A percentile compares a stretch with the other conserved stretches of the same genome.
Conservation (phyloP, 2,888 invertebrate species). For the Lepidocyrtoides sp. region DNA sequence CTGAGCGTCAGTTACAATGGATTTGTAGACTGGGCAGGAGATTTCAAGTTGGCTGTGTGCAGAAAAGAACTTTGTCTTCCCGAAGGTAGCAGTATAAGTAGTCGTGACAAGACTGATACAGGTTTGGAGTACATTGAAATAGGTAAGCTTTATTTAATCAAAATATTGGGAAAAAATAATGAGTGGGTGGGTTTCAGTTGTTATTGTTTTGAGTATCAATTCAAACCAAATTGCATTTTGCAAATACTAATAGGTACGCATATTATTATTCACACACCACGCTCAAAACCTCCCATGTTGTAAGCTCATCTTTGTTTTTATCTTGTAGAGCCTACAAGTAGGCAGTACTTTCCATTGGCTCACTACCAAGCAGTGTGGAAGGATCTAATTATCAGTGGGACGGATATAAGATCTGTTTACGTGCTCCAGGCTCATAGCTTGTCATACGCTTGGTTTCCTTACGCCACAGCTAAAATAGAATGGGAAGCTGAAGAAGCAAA, state of each 20-base stretch:
- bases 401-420: constrained; percentile 63
- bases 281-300: too few species aligned
- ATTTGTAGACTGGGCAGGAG: constrained; percentile 78
- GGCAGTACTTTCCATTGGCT: constrained; percentile 75
- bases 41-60: constrained; percentile 66
- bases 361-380: constrained; percentile 77
- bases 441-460: constrained; percentile 72
- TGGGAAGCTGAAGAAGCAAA: constrained; percentile 17
- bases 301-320: background rate
- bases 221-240: too few species aligned
- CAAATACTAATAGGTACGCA: background rate
- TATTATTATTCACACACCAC: too few species aligned
- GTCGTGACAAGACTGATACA: background rate
- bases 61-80: constrained; percentile 30
- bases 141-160: constrained; percentile 16
- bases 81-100: constrained; percentile 1
- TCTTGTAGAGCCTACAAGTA: constrained; percentile 57
- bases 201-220: too few species aligned
- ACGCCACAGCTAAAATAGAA: constrained; percentile 39
- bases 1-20: constrained; percentile 79
- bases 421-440: constrained; percentile 77
- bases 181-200: too few species aligned
- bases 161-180: background rate
- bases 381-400: constrained; percentile 62
- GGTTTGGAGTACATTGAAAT: constrained; percentile 58